Evolutionary conservation across 2,888 invertebrate species (phyloP), one percentile per base, ranked within the genome.

Genomic region (Laothoe populi): DNA sequence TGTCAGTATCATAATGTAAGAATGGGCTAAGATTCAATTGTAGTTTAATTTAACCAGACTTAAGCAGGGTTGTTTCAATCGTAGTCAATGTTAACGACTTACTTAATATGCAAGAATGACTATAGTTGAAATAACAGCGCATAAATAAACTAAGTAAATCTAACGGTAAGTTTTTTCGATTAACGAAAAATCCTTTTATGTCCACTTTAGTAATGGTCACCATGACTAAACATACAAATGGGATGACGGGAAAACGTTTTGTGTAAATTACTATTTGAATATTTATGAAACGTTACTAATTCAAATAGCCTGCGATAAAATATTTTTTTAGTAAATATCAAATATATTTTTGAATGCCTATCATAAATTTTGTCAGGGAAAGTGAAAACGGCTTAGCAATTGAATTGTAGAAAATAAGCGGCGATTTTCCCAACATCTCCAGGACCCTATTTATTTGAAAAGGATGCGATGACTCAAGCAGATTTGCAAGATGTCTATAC

Each of bases 381-480:
- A 38, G 26, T 60, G 42, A 49, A 59, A 61, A 61, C 63, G 64
- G 64, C 63, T 67, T 45, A 44, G 63, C 66, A 70, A 75, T 76
- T 64, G 72, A 72, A 74, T 78, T 76, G 72, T 78, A 70, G 75
- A 76, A 79, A 79, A 85, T 82, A 82, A 82, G 73, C 75, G 74
- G 72, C 77, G 72, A 75, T 77, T 77, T 78, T 75, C 72, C 69
- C 77, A 78, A 78, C 78, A 81, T 79, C 74, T 75, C 79, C 81
- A 84, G 83, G 84, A 87, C 88, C 89, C 87, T 88, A 87, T 91
- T 91, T 89, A 89, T 88, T 86, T 88, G 82, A 86, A 90, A 90
- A 86, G 88, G 90, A 88, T 88, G 82, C 88, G 92, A 91, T 92
- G 92, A 92, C 88, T 90, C 82, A 89, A 88, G 85, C 88, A 91